These are phyloP conservation scores for Sitobion miscanthi DNA, from an alignment of 1,140 invertebrate species.

Conservation along the genomic window DNA sequence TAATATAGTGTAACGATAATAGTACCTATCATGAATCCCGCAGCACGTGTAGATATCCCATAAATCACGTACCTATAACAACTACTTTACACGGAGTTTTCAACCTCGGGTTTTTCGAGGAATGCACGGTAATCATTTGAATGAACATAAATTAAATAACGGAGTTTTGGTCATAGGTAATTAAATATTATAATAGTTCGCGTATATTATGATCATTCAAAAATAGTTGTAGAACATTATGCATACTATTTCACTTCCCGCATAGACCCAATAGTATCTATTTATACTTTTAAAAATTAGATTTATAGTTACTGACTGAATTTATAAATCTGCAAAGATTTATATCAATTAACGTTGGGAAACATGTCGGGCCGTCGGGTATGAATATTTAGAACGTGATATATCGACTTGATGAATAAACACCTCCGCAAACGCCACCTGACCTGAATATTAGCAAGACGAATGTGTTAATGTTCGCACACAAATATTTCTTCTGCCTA, in stretches of 20 bases:
- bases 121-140: not conserved
- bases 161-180: not conserved
- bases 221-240: no score
- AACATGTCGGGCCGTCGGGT: not conserved
- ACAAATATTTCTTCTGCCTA: not conserved
- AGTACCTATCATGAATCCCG: not conserved
- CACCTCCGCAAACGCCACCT: not conserved
- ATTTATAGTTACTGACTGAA: not conserved
- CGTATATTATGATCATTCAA: no score
- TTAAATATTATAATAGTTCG: not conserved
- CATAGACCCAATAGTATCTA: not conserved
- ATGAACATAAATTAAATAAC: not conserved
- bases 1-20: not conserved
- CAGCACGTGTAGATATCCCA: not conserved
- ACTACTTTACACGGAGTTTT: not conserved
- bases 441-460: not conserved
- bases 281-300: constrained; percentile 25
- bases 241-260: not conserved
- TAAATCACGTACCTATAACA: not conserved
- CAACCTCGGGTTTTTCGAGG: not conserved
- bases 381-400: not conserved
- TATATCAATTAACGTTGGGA: constrained; percentile 33
- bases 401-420: not conserved
- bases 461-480: not conserved
- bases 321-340: constrained; percentile 18